Evolutionary conservation across 2,797 vertebrate genomes (phyloP).

Genomic region (Gallirallus australis): DNA sequence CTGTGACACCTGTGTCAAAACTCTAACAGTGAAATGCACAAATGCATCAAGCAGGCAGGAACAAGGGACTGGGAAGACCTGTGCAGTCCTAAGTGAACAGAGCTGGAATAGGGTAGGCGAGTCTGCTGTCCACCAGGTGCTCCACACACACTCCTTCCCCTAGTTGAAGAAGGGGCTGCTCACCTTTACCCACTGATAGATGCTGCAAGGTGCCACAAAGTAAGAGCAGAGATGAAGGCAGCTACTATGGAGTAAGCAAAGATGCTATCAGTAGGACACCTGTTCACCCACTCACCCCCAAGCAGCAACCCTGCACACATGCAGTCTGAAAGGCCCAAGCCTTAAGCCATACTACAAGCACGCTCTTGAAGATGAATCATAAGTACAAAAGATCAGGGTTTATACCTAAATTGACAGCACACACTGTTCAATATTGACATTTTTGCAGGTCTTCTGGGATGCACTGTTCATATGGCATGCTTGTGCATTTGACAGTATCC

Average conservation of each 20-base stretch:
- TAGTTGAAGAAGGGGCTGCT: not conserved
- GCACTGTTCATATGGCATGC: not conserved
- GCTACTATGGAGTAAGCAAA: not conserved
- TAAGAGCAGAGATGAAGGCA: not conserved
- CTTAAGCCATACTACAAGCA: not conserved
- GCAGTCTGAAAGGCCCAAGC: not conserved
- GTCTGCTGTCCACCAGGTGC: not conserved
- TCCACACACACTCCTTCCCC: not conserved
- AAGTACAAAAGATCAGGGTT: not conserved
- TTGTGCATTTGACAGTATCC: constrained; percentile 11
- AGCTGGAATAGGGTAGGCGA: not conserved
- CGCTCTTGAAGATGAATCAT: not conserved
- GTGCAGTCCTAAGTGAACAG: not conserved
- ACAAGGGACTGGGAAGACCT: not conserved
- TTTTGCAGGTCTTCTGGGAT: not conserved
- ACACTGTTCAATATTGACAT: not conserved
- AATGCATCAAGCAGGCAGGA: not conserved
- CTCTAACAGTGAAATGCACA: not conserved
- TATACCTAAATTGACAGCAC: not conserved
- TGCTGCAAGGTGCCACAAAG: not conserved
- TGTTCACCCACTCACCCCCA: not conserved
- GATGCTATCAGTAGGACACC: not conserved
- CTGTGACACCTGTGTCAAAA: not conserved
- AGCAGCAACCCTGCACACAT: not conserved
- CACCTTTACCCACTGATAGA: not conserved